Base-by-base conservation (phyloP, 2,113 vertebrate genomes). In the Pelecanoides urinatrix region DNA sequence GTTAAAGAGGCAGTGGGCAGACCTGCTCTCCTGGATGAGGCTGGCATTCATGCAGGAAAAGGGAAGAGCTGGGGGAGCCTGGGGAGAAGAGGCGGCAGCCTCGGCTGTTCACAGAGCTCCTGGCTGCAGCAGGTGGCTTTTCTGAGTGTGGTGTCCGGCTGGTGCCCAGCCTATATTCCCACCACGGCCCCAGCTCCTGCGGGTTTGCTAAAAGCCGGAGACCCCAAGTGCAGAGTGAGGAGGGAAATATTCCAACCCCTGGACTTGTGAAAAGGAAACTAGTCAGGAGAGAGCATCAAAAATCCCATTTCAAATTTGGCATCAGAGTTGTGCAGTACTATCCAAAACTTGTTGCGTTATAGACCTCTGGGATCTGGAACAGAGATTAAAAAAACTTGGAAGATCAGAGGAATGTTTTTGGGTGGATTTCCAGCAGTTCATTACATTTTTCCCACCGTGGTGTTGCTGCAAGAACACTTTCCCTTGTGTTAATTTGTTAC, bases 401-500 rank as follows among this genome's bases (percentile, higher is more conserved):
- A 94, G 30, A 72, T 68, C n/a, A 89, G 38, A 47, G 59, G 23
- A 22, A 76, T 85, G 55, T 77, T 95, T 92, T 38, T 40, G 71
- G 53, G 71, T 96, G 52, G 30, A 61, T 92, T 97, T 95, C 66
- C 72, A 95, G 42, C 30, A 78, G 92, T 81, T 94, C 42, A 56
- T 55, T 9, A 73, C 74, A 27, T 36, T 58, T 89, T 19, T 25
- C 74, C 61, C 16, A 49, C n/a, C 14, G 4, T 30, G 61, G 38
- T n/a, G 34, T 44, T 92, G 88, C 83, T 93, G 71, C 56, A 92
- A 77, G 82, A 89, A 89, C 79, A 90, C 36, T 91, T 88, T 87
- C 56, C 49, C 73, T 75, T 73, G 90, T 86, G 92, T 63, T 96
- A 95, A 95, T 96, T 82, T 97, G 87, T 95, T 95, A 96, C 81